These are phyloP conservation scores for Callochromis pleurospilus DNA, from an alignment of 2,113 vertebrate species.

Conservation along the genomic window DNA sequence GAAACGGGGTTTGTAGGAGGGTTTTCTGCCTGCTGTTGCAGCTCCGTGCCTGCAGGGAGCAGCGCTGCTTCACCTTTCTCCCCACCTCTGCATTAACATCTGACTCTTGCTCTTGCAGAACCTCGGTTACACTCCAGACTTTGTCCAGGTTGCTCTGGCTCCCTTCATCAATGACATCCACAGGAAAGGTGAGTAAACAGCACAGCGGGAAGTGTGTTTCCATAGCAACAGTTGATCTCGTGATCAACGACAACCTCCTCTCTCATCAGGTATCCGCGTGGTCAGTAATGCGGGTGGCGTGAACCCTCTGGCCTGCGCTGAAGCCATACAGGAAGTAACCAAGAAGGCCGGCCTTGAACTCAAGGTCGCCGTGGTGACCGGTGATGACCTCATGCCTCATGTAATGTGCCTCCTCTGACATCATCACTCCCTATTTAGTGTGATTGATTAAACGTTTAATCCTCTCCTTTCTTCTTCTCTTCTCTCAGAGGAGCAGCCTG, in stretches of 20 bases:
- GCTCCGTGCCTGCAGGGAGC: not conserved
- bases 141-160: constrained; percentile 75
- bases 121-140: constrained; percentile 81
- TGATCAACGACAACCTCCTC: not conserved
- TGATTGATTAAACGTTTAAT: accelerated
- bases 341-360: constrained; percentile 76
- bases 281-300: constrained; percentile 83
- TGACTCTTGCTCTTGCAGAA: constrained; percentile 53
- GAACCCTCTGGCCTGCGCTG: constrained; percentile 79
- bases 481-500: constrained; percentile 69
- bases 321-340: constrained; percentile 74
- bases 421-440: not conserved
- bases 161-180: constrained; percentile 83
- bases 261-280: constrained; percentile 75
- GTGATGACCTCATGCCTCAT: constrained; percentile 82
- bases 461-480: not conserved
- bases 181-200: constrained; percentile 71
- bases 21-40: not conserved
- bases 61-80: too few relatives aligned
- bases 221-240: not conserved
- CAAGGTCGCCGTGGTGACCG: constrained; percentile 83
- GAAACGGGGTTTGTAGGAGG: not conserved
- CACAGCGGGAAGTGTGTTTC: not conserved
- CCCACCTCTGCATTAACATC: not conserved
- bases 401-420: constrained; percentile 36